A percentile compares a stretch with the other conserved stretches of the same genome.
These are phyloP conservation scores for Hylia prasina DNA, from an alignment of 2,113 vertebrate species.

Conservation along the genomic window DNA sequence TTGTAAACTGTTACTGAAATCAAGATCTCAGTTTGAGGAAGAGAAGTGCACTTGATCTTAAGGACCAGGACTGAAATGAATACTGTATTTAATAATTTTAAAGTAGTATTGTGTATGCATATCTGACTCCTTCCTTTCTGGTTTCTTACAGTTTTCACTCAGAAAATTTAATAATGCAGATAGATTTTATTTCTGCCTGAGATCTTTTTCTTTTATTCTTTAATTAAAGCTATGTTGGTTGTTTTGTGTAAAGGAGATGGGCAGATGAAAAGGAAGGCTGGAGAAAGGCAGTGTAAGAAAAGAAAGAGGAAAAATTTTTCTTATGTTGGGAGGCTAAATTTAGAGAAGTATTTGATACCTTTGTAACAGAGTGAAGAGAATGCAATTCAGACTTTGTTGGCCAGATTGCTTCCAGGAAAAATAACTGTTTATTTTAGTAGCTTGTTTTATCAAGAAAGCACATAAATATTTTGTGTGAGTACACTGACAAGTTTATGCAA, in stretches of 20 bases:
- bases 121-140: not conserved
- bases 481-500: not conserved
- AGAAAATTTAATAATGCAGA: not conserved
- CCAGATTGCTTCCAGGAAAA: not conserved
- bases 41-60: not conserved
- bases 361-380: not conserved
- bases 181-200: not conserved
- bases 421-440: not conserved
- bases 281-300: not conserved
- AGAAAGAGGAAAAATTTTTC: not conserved
- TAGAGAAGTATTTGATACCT: not conserved
- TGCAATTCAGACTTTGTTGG: not conserved
- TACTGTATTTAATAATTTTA: not conserved
- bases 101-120: not conserved
- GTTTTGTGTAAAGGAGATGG: not conserved
- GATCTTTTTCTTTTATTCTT: not conserved
- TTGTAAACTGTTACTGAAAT: not conserved
- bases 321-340: not conserved
- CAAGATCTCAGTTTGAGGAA: not conserved
- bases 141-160: not conserved
- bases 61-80: not conserved
- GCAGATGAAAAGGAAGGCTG: not conserved
- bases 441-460: not conserved
- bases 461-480: not conserved
- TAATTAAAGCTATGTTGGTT: not conserved